Conservation (phyloP, 2,113 vertebrate genomes). For the Fulmarus glacialis region DNA sequence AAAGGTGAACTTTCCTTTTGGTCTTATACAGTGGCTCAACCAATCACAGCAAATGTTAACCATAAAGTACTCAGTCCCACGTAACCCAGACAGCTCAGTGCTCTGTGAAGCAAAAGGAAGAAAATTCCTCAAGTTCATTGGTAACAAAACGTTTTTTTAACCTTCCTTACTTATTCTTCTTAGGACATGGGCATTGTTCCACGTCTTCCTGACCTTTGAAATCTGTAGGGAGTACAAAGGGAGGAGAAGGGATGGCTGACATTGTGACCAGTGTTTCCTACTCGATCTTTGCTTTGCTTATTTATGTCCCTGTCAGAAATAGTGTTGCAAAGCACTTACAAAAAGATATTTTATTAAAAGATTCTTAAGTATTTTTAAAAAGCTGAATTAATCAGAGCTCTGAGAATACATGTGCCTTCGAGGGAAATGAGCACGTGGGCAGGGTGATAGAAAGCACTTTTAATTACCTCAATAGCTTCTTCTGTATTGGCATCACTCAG, state of each 20-base stretch:
- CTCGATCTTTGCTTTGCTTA: background rate
- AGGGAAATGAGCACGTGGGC: background rate
- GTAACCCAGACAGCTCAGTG: background rate
- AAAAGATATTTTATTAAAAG: background rate
- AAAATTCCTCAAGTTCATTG: background rate
- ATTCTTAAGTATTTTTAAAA: background rate
- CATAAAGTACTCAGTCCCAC: background rate
- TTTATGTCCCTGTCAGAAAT: background rate
- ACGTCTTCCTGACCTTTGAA: background rate
- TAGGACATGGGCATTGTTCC: background rate
- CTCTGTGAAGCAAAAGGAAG: background rate
- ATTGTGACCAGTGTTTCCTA: background rate
- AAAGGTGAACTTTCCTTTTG: constrained; percentile 4
- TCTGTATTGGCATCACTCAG: background rate
- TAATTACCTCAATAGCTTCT: background rate
- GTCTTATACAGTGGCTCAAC: background rate
- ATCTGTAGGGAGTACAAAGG: background rate
- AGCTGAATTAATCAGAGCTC: background rate
- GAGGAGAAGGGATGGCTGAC: background rate
- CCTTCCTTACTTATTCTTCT: background rate
- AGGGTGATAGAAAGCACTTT: background rate
- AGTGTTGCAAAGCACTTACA: background rate
- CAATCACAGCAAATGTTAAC: constrained; percentile 52
- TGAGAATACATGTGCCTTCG: background rate
- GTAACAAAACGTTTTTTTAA: background rate